These are phyloP conservation scores for Coregonus suidteri DNA, from an alignment of 2,797 vertebrate species.

Conservation along the genomic window DNA sequence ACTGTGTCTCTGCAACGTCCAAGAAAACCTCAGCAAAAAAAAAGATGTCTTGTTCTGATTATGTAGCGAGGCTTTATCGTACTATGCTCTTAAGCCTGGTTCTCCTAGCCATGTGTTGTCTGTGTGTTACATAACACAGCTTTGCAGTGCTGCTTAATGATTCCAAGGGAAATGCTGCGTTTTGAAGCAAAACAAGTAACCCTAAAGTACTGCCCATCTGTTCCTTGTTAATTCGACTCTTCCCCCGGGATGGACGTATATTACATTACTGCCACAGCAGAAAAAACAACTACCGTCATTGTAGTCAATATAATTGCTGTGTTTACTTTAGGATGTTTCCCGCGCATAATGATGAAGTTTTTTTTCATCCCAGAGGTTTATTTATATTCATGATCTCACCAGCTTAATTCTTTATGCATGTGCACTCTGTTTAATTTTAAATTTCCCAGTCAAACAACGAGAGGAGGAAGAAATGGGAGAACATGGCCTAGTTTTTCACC, in stretches of 20 bases:
- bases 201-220: constrained; percentile 62
- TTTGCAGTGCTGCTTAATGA: constrained; percentile 31
- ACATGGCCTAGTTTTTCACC: not conserved
- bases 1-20: too few relatives aligned
- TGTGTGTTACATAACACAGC: constrained; percentile 10
- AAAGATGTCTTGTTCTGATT: not conserved
- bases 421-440: not conserved
- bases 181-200: constrained; percentile 46
- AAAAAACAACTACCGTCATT: constrained; percentile 4
- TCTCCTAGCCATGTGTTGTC: not conserved
- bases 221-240: constrained; percentile 49
- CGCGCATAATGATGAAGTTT: not conserved
- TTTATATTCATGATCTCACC: not conserved
- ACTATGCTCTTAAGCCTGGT: not conserved
- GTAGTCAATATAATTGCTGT: constrained; percentile 2
- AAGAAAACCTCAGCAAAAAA: too few relatives aligned
- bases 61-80: not conserved
- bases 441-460: not conserved
- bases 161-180: constrained; percentile 32
- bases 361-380: not conserved
- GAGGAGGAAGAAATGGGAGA: not conserved
- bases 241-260: constrained; percentile 51
- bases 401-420: not conserved
- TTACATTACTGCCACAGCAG: constrained; percentile 32
- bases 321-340: not conserved